phyloP scores from a whole-genome alignment of 2,888 invertebrate species.

The Elysia crispata region DNA sequence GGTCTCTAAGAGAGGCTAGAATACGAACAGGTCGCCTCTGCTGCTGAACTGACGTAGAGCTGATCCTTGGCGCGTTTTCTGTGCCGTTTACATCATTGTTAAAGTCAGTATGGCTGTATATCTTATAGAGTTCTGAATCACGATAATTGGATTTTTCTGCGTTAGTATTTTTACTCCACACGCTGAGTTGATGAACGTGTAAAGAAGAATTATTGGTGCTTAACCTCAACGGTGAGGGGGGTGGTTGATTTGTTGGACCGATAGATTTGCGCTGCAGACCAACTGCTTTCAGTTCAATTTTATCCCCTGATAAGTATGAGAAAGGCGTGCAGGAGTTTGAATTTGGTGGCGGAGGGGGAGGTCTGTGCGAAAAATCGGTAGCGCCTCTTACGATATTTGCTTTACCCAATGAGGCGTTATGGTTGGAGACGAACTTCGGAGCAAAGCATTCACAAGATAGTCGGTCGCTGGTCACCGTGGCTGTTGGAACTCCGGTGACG shows the following conservation, averaged over 20 bases:
- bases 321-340: background rate
- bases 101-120: no score
- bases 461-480: background rate
- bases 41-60: no score
- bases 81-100: background rate
- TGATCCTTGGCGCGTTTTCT: background rate
- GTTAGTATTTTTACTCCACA: background rate
- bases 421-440: background rate
- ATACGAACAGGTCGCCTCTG: background rate
- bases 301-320: background rate
- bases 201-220: background rate
- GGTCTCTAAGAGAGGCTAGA: slow-evolving; percentile 29
- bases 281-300: no score
- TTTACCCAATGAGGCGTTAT: background rate
- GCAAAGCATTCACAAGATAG: background rate
- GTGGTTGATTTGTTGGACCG: no score
- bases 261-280: no score
- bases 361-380: background rate
- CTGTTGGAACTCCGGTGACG: background rate
- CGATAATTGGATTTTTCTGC: background rate
- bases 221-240: no score
- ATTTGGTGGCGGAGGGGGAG: slow-evolving; percentile 23
- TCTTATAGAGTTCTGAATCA: background rate
- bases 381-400: no score
- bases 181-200: background rate